These are phyloP conservation scores for Elaeidobius kamerunicus DNA, from an alignment of 2,888 invertebrate species.

Conservation along the genomic window DNA sequence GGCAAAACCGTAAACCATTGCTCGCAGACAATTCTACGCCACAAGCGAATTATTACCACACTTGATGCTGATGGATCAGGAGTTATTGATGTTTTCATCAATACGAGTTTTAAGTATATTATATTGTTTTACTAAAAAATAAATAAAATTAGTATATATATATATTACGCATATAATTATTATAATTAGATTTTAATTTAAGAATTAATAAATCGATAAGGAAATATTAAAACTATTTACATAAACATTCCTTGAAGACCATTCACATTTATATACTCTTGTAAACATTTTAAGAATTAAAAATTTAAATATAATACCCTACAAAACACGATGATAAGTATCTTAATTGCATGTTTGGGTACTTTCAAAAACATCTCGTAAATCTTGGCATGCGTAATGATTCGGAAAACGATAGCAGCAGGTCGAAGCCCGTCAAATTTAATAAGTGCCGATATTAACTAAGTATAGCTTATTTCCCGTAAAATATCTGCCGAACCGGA, in stretches of 20 bases:
- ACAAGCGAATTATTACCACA: constrained; percentile 15
- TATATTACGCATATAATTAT: too few relatives aligned
- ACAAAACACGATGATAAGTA: constrained; percentile 14
- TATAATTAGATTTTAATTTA: too few relatives aligned
- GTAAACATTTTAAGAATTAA: too few relatives aligned
- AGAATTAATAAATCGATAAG: too few relatives aligned
- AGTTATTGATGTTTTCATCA: too few relatives aligned
- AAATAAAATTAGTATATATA: too few relatives aligned
- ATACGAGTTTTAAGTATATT: too few relatives aligned
- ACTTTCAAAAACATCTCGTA: constrained; percentile 23
- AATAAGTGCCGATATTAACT: constrained; percentile 24
- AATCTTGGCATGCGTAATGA: constrained; percentile 13
- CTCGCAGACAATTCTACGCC: constrained; percentile 7
- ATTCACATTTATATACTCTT: too few relatives aligned
- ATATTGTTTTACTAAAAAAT: too few relatives aligned
- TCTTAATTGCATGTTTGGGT: constrained; percentile 18
- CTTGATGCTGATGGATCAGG: constrained; percentile 13
- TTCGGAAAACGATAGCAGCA: constrained; percentile 6
- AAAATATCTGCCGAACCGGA: constrained; percentile 13
- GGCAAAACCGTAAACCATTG: constrained; percentile 11
- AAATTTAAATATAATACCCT: too few relatives aligned
- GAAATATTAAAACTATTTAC: too few relatives aligned
- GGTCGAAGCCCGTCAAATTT: constrained; percentile 14
- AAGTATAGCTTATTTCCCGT: constrained; percentile 18
- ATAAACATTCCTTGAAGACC: too few relatives aligned